Percentiles rank a stretch among this genome's conserved stretches.
Conservation (phyloP, 1,140 invertebrate genomes). For the Ceratoteleas bidentatus region DNA sequence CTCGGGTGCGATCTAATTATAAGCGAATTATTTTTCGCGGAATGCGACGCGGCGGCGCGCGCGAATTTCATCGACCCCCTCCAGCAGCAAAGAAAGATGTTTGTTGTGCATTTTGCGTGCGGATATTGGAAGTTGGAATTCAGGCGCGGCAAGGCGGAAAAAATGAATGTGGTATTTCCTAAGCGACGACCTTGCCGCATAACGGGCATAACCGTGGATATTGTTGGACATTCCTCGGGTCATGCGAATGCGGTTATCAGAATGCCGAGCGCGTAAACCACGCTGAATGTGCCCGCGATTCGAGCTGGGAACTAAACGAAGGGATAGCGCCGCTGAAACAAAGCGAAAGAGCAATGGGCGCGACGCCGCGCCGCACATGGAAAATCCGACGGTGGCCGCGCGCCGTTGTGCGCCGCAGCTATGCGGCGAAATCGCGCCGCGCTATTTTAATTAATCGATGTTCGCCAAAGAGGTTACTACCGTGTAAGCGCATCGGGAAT, state of each 20-base stretch:
- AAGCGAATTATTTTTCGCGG: not conserved
- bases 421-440: slow-evolving; percentile 75
- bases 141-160: slow-evolving; percentile 56
- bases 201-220: slow-evolving; percentile 76
- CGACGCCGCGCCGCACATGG: slow-evolving; percentile 53
- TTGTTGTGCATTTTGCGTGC: slow-evolving; percentile 32
- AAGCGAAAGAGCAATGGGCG: slow-evolving; percentile 58
- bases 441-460: slow-evolving; percentile 80
- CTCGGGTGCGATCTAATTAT: not conserved
- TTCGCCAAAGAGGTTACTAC: slow-evolving; percentile 53
- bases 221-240: slow-evolving; percentile 80
- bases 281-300: slow-evolving; percentile 77
- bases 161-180: slow-evolving; percentile 76
- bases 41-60: not conserved
- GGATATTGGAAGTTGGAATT: slow-evolving; percentile 37
- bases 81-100: slow-evolving; percentile 9
- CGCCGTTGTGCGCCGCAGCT: slow-evolving; percentile 71
- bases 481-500: slow-evolving; percentile 34
- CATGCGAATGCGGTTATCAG: slow-evolving; percentile 80
- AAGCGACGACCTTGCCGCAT: slow-evolving; percentile 72
- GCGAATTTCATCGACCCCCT: slow-evolving; percentile 5
- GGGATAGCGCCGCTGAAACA: slow-evolving; percentile 47
- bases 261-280: slow-evolving; percentile 80
- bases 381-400: slow-evolving; percentile 73
- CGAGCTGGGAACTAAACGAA: slow-evolving; percentile 67